A percentile compares a stretch with the other conserved stretches of the same genome.
These are phyloP conservation scores for Cyprinodon brontotheroides DNA, from an alignment of 2,113 vertebrate genomes.

Conservation along the genomic window DNA sequence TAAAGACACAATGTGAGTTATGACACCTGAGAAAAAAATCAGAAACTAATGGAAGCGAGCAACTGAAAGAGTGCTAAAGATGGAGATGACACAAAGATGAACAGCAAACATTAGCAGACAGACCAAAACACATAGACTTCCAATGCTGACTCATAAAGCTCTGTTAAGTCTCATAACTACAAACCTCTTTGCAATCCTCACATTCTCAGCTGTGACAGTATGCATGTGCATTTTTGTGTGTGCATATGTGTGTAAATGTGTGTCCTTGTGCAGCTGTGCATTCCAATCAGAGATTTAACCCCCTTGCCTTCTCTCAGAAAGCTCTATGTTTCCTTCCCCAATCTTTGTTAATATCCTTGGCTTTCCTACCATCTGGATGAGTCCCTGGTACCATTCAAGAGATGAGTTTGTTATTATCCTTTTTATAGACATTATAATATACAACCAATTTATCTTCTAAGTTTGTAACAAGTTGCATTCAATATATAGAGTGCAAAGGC, in stretches of 20 bases:
- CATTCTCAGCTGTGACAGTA: conserved; percentile 72
- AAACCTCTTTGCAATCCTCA: conserved; percentile 46
- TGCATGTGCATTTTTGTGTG: conserved; percentile 26
- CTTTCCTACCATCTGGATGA: conserved; percentile 60
- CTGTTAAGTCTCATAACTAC: conserved; percentile 49
- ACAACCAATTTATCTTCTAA: conserved; percentile 16
- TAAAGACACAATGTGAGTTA: conserved; percentile 8
- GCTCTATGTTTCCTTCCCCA: conserved; percentile 23
- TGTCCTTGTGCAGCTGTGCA: conserved; percentile 67
- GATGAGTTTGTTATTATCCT: conserved; percentile 22
- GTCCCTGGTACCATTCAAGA: conserved; percentile 32
- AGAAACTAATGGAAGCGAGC: conserved; percentile 22
- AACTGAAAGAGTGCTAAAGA: not conserved
- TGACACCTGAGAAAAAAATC: conserved; percentile 6
- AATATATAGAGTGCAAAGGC: not conserved
- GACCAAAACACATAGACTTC: conserved; percentile 34
- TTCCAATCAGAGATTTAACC: conserved; percentile 76
- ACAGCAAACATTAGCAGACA: conserved; percentile 18
- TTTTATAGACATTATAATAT: not conserved
- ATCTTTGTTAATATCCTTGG: conserved; percentile 59
- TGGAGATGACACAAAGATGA: conserved; percentile 20
- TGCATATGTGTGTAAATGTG: conserved; percentile 18
- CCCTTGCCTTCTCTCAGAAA: conserved; percentile 39
- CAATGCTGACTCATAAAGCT: conserved; percentile 55
- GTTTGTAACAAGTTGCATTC: not conserved